phyloP scores from a whole-genome alignment of 2,888 invertebrate genomes.

The Dorcus parallelipipedus region DNA sequence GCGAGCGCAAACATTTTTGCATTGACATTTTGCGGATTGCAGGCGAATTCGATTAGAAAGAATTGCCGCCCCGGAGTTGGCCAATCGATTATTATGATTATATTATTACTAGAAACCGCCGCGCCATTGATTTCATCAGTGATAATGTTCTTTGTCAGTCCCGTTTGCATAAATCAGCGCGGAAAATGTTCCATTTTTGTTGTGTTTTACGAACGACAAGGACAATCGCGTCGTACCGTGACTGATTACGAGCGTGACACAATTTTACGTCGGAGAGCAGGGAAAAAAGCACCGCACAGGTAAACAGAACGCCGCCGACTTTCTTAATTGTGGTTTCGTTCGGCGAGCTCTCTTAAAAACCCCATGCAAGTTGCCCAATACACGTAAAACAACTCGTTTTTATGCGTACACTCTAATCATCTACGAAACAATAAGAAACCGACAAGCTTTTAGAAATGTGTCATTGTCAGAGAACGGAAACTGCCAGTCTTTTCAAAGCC shows the following conservation, averaged over 20 bases:
- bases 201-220: slow-evolving; percentile 30
- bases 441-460: too few species aligned
- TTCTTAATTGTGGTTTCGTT: slow-evolving; percentile 26
- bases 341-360: slow-evolving; percentile 2
- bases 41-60: background rate
- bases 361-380: slow-evolving; percentile 1
- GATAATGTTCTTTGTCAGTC: slow-evolving; percentile 4
- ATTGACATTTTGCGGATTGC: too few species aligned
- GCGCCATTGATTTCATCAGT: slow-evolving; percentile 7
- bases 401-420: too few species aligned
- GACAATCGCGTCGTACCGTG: slow-evolving; percentile 39
- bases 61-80: background rate
- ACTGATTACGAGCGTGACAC: slow-evolving; percentile 45
- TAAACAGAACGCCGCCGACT: slow-evolving; percentile 27
- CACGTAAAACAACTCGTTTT: too few species aligned
- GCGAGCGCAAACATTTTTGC: too few species aligned
- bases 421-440: too few species aligned
- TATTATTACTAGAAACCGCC: background rate
- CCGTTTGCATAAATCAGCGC: slow-evolving; percentile 17
- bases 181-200: slow-evolving; percentile 26
- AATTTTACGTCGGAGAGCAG: slow-evolving; percentile 34
- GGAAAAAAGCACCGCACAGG: slow-evolving; percentile 12
- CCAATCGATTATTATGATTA: slow-evolving; percentile 1
- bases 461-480: too few species aligned
- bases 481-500: too few species aligned